Evolutionary conservation across 1,140 invertebrate genomes (phyloP).

Genomic region (Alviniconcha marisindica): DNA sequence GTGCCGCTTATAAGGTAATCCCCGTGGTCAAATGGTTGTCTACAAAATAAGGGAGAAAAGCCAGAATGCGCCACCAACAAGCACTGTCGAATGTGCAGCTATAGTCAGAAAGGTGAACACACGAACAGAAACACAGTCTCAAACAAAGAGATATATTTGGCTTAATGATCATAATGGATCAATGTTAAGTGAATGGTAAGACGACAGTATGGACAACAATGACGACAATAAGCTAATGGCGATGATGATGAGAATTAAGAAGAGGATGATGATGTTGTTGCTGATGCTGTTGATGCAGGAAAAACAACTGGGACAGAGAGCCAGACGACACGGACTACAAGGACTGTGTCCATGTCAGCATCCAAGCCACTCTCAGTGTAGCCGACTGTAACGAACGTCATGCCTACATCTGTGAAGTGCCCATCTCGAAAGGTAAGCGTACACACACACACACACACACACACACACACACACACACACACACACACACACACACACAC

Average conservation of each 20-base stretch:
- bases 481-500: background rate
- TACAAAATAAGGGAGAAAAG: too few relatives aligned
- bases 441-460: background rate
- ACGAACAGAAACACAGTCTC: background rate
- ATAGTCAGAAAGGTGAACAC: too few relatives aligned
- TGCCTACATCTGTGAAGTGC: constrained; percentile 53
- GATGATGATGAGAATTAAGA: background rate
- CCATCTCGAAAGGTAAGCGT: background rate
- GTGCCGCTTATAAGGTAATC: too few relatives aligned
- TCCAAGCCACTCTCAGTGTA: constrained; percentile 49
- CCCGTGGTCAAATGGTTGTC: too few relatives aligned
- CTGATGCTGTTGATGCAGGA: background rate
- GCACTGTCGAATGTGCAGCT: too few relatives aligned
- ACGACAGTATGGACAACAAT: background rate
- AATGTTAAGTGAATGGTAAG: too few relatives aligned
- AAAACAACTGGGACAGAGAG: constrained; percentile 52
- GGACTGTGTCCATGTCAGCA: constrained; percentile 52
- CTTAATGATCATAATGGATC: too few relatives aligned
- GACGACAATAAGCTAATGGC: background rate
- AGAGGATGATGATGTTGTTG: background rate
- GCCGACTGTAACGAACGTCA: constrained; percentile 46
- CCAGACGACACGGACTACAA: constrained; percentile 57
- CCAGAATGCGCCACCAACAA: too few relatives aligned
- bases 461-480: constrained; percentile 2
- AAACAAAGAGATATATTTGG: too few relatives aligned